Base-by-base conservation (phyloP, 2,797 vertebrate genomes). In the Molothrus aeneus region DNA sequence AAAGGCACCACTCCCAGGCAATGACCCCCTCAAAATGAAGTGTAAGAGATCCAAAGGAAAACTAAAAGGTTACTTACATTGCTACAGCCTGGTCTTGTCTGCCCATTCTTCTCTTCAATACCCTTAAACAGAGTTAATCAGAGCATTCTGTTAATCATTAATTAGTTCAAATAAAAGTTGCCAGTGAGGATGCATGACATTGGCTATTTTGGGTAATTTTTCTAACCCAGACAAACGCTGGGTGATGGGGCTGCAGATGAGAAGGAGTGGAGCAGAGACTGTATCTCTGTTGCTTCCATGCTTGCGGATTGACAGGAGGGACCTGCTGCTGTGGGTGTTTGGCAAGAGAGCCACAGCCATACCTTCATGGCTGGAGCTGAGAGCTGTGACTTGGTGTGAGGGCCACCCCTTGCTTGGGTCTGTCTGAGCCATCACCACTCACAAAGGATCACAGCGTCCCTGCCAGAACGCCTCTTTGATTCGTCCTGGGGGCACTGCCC, bases 101-200 rank as follows among this genome's bases (percentile, higher is more conserved):
- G 31, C 17, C 80, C 11, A 15, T 80, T 73, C 36, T 78, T 68
- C 66, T 66, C 38, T 65, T 90, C 57, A 51, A 42, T 90, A 68
- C 34, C 57, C 73, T 47, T 59, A 47, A 94, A 85, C 40, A 78
- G 31, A 15, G 36, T 50, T 77, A 82, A 77, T 29, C 74, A 80
- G 61, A 64, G 5, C 6, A 15, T 40, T 10, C 29, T 0, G 32
- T 96, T 96, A 97, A 96, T 95, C 71, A 97, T 96, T 96, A 87
- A 68, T 87, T 57, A 87, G 31, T 80, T 88, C 53, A 87, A 90
- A 95, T 54, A 95, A 89, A 92, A 88, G 66, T 71, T 85, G 25
- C 28, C 42, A 59, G 18, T 2, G 16, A 70, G 36, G 51, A 84
- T 68, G 31, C 29, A 53, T 1, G 29, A 70, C 17, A 0, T 40